Conservation (phyloP, 2,113 vertebrate species). For the Heterotilapia buettikoferi region DNA sequence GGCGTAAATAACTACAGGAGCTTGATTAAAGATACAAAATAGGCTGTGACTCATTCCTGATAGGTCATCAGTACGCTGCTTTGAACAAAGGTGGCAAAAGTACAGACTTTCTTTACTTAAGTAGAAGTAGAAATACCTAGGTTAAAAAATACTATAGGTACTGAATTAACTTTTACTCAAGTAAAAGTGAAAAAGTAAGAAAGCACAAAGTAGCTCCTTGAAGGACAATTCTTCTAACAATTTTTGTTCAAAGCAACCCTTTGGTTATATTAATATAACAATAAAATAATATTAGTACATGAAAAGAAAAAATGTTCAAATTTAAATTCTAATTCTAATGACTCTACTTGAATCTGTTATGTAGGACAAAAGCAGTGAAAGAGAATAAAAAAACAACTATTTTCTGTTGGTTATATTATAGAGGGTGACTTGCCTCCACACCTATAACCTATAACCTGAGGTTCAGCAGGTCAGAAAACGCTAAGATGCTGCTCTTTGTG, state of each 20-base stretch:
- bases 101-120: not conserved
- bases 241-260: not conserved
- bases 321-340: not conserved
- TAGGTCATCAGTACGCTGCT: not conserved
- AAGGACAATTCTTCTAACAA: not conserved
- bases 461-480: not conserved
- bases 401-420: not conserved
- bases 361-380: not conserved
- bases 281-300: not conserved
- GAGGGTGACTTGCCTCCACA: not conserved
- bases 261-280: not conserved
- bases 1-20: slow-evolving; percentile 11
- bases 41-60: not conserved
- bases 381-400: not conserved
- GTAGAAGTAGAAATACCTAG: not conserved
- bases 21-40: not conserved
- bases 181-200: not conserved
- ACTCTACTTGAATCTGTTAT: not conserved
- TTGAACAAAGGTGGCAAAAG: not conserved
- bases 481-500: not conserved
- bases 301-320: not conserved
- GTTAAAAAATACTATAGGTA: not conserved
- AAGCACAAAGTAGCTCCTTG: not conserved
- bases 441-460: not conserved
- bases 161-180: not conserved